phyloP scores from a whole-genome alignment of 1,140 invertebrate species.

The Mycetomoellerius zeteki region DNA sequence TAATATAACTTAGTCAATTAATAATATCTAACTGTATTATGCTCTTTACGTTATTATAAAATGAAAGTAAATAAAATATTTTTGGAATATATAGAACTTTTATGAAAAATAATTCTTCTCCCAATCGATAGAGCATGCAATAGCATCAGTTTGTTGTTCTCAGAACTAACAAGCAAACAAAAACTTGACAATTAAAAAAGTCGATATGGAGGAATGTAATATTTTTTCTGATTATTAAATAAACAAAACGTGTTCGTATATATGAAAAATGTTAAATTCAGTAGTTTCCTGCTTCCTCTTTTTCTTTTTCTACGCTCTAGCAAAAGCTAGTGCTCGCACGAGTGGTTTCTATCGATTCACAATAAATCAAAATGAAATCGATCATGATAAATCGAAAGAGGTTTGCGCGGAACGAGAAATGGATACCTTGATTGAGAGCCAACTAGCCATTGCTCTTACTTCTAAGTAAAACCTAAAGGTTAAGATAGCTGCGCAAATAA shows the following conservation, averaged over 20 bases:
- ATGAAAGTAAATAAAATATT: conserved; percentile 2
- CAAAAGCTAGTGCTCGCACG: conserved; percentile 39
- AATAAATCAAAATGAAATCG: conserved; percentile 23
- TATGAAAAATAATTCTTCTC: neutral
- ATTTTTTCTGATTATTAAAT: neutral
- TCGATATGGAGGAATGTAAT: neutral
- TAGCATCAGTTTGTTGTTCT: neutral
- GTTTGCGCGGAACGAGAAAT: conserved; percentile 21
- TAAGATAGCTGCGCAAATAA: neutral
- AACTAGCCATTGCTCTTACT: conserved; percentile 42
- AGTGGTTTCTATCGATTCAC: conserved; percentile 43
- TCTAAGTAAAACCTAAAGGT: conserved; percentile 16
- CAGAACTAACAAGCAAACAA: neutral
- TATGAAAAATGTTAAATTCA: conserved; percentile 29
- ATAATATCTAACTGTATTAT: neutral
- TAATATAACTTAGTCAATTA: neutral
- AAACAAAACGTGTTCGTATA: neutral
- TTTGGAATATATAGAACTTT: neutral
- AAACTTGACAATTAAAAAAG: neutral
- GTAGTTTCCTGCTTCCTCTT: neutral
- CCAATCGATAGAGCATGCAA: neutral
- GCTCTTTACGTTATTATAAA: neutral
- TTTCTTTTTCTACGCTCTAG: neutral
- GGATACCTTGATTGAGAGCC: conserved; percentile 35
- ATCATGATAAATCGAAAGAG: conserved; percentile 40